Conservation (phyloP, 2,888 invertebrate species). For the Philereme transversata region DNA sequence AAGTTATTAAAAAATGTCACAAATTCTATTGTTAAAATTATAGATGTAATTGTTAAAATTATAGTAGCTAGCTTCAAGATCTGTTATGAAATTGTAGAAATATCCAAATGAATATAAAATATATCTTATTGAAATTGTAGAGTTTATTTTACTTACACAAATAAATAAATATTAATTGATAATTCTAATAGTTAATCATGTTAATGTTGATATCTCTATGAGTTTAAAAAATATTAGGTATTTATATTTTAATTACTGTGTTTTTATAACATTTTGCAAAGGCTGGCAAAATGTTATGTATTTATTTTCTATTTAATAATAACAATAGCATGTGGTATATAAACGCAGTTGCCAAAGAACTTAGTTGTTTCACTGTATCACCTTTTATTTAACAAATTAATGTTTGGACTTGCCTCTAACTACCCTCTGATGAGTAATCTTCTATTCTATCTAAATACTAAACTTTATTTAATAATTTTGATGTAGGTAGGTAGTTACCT, state of each 20-base stretch:
- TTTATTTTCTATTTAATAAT: conserved; percentile 23
- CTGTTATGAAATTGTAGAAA: conserved; percentile 25
- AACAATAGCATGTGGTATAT: conserved; percentile 44
- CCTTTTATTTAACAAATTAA: not conserved
- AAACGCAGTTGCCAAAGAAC: conserved; percentile 74
- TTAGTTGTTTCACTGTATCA: conserved; percentile 24
- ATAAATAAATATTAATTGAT: not conserved
- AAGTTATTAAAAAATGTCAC: conserved; percentile 16
- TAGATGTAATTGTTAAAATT: conserved; percentile 26
- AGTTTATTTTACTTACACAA: conserved; percentile 14
- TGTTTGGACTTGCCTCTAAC: too few relatives aligned
- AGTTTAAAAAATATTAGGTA: not conserved
- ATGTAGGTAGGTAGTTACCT: too few relatives aligned
- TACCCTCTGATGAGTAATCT: too few relatives aligned
- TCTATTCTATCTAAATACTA: too few relatives aligned
- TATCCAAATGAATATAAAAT: conserved; percentile 18
- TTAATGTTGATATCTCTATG: not conserved
- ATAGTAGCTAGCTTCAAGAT: conserved; percentile 32
- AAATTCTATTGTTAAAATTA: conserved; percentile 41
- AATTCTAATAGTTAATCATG: not conserved
- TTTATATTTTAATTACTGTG: not conserved
- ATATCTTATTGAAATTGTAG: conserved; percentile 8
- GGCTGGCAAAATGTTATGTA: conserved; percentile 77
- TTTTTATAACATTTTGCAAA: conserved; percentile 65
- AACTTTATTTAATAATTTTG: too few relatives aligned